Evolutionary conservation across 2,113 vertebrate genomes (phyloP).

Genomic region (Podarcis cretensis): DNA sequence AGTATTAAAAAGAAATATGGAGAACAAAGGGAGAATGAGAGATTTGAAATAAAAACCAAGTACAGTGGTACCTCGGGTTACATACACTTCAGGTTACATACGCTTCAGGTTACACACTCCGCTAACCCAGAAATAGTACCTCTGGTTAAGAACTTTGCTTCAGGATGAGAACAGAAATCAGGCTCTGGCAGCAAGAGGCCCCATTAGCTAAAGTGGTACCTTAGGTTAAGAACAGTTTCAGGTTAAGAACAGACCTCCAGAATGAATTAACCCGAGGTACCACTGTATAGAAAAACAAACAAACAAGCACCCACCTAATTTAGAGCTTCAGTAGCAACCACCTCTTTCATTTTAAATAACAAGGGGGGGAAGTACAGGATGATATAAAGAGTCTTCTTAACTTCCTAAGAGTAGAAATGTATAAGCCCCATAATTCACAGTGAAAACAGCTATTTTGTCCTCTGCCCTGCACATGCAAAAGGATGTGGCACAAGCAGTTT

Average conservation of each 20-base stretch:
- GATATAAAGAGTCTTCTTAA: neutral
- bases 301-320: neutral
- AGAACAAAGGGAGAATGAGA: neutral
- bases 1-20: neutral
- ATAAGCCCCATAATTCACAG: neutral
- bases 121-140: too few species aligned
- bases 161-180: too few species aligned
- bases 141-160: too few species aligned
- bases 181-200: too few species aligned
- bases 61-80: too few species aligned
- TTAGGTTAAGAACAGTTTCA: too few species aligned
- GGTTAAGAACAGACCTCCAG: too few species aligned
- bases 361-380: neutral
- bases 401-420: neutral
- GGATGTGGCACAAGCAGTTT: neutral
- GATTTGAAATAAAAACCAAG: neutral
- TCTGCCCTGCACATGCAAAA: neutral
- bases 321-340: neutral
- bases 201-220: too few species aligned
- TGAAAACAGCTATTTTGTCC: neutral
- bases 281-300: neutral
- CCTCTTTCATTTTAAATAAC: neutral
- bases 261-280: too few species aligned
- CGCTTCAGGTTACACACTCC: too few species aligned
- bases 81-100: too few species aligned